These are phyloP conservation scores for Tethea ocularis DNA, from an alignment of 2,888 invertebrate species.

Conservation along the genomic window DNA sequence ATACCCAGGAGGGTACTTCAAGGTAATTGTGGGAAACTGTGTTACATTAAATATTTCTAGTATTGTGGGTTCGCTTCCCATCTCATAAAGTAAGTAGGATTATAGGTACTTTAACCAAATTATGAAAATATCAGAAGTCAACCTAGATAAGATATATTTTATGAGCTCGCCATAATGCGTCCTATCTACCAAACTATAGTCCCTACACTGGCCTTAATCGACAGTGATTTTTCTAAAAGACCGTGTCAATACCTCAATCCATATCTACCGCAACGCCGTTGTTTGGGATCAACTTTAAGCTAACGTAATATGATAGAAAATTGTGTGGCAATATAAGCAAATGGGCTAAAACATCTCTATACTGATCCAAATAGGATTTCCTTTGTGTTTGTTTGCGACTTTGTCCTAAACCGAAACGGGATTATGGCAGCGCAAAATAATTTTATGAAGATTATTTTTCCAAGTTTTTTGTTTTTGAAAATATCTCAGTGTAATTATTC, in stretches of 20 bases:
- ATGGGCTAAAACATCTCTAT: background rate
- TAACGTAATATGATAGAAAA: background rate
- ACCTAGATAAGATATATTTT: constrained; percentile 15
- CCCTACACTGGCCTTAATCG: background rate
- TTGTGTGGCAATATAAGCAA: background rate
- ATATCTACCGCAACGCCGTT: background rate
- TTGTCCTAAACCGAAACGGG: constrained; percentile 9
- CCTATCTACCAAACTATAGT: background rate
- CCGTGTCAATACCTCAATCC: background rate
- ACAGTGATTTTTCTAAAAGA: background rate
- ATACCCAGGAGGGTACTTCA: no score
- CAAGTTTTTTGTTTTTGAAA: constrained; percentile 9
- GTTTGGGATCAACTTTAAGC: background rate
- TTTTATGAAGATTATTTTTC: constrained; percentile 17
- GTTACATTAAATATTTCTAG: no score
- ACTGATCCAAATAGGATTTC: constrained; percentile 5
- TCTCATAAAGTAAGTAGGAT: background rate
- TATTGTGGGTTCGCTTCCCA: no score
- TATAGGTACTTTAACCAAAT: no score
- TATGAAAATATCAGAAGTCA: background rate
- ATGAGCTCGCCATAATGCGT: constrained; percentile 25
- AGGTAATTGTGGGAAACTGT: no score
- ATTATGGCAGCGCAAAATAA: constrained; percentile 21
- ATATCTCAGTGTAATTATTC: background rate
- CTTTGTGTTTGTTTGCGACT: constrained; percentile 9